Evolutionary conservation across 2,888 invertebrate species (phyloP).

Genomic region (Ectemnius continuus): DNA sequence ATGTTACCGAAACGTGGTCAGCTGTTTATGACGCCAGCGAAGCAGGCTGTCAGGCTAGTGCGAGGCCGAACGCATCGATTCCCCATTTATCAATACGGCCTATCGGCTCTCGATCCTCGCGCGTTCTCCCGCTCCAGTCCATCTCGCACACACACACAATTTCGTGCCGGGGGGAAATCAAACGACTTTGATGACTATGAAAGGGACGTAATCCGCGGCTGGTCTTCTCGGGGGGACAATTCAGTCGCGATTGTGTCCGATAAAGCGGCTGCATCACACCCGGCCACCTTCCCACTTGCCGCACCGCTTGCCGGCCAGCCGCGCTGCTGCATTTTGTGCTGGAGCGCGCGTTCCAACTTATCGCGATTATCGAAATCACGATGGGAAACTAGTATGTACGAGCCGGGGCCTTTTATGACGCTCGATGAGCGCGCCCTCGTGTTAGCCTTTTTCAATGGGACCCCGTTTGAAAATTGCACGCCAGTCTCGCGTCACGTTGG

Average conservation of each 20-base stretch:
- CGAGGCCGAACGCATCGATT: slow-evolving; percentile 31
- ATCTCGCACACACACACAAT: slow-evolving; percentile 7
- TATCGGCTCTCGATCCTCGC: slow-evolving; percentile 44
- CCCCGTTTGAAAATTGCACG: slow-evolving; percentile 61
- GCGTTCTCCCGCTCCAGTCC: slow-evolving; percentile 14
- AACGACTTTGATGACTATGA: slow-evolving; percentile 29
- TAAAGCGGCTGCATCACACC: slow-evolving; percentile 15
- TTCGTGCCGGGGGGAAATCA: slow-evolving; percentile 29
- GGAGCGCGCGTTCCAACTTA: not conserved
- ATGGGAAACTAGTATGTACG: not conserved
- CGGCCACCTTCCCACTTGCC: not conserved
- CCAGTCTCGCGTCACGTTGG: slow-evolving; percentile 56
- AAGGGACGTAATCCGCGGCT: slow-evolving; percentile 23
- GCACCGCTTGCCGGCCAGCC: not conserved
- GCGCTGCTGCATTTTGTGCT: not conserved
- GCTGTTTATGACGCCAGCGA: slow-evolving; percentile 55
- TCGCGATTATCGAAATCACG: not conserved
- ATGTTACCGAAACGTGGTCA: slow-evolving; percentile 62
- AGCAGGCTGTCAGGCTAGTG: slow-evolving; percentile 18
- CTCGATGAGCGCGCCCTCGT: not conserved
- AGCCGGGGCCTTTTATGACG: not conserved
- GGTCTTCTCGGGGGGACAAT: slow-evolving; percentile 29
- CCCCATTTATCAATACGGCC: slow-evolving; percentile 57
- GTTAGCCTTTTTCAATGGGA: slow-evolving; percentile 41
- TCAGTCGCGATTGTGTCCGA: slow-evolving; percentile 41